These are phyloP conservation scores for Diorhabda elongata DNA, from an alignment of 1,140 invertebrate species.

Conservation along the genomic window DNA sequence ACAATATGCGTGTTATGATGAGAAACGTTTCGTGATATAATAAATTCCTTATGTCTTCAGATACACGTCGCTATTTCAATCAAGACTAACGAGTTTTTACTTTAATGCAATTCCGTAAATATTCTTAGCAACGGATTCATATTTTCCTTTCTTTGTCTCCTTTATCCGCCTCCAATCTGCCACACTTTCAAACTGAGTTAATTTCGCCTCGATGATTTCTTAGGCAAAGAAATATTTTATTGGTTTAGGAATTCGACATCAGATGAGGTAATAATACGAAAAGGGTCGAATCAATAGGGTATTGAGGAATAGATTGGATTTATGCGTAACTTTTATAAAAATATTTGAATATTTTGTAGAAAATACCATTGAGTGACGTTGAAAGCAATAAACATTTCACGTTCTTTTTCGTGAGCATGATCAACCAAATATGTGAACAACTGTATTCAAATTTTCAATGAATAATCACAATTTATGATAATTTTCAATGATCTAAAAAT, in stretches of 20 bases:
- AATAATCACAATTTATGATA: no score
- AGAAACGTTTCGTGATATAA: background rate
- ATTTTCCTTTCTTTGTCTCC: background rate
- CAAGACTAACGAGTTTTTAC: constrained; percentile 12
- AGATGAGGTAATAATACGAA: background rate
- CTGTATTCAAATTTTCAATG: no score
- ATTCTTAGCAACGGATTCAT: background rate
- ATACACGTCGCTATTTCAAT: constrained; percentile 7
- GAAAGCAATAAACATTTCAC: no score
- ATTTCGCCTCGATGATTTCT: background rate
- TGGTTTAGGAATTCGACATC: background rate
- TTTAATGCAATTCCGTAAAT: constrained; percentile 7
- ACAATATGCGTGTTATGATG: no score
- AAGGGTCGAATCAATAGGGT: background rate
- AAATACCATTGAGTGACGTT: no score
- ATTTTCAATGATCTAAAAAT: no score
- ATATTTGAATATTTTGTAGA: no score
- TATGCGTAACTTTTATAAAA: no score
- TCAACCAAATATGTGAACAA: no score
- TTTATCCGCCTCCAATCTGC: background rate
- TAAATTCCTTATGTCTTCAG: background rate
- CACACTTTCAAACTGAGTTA: background rate
- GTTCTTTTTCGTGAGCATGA: no score
- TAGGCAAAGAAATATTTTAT: background rate
- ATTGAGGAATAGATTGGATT: no score